A percentile compares a stretch with the other conserved stretches of the same genome.
phyloP scores from a whole-genome alignment of 2,797 vertebrate genomes.

The Euthynnus affinis region DNA sequence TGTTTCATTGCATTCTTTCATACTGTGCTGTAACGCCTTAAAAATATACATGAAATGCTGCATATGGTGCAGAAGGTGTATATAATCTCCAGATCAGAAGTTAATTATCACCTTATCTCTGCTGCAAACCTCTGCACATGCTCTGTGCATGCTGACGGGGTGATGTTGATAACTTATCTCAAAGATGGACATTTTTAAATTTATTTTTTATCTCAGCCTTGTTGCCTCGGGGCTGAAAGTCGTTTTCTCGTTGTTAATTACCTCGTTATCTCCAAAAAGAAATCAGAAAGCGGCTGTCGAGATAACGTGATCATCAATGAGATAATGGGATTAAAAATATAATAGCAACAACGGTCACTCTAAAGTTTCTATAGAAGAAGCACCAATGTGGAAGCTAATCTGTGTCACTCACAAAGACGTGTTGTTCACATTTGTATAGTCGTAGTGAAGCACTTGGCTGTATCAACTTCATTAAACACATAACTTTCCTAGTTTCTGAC shows the following conservation, averaged over 20 bases:
- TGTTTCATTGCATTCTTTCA: background rate
- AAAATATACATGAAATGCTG: background rate
- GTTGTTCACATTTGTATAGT: background rate
- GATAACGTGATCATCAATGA: background rate
- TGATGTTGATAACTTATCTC: background rate
- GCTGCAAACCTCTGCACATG: background rate
- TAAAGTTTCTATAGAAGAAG: background rate
- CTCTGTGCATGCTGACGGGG: background rate
- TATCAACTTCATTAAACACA: too few relatives aligned
- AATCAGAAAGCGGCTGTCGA: background rate
- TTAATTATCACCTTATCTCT: conserved; percentile 1
- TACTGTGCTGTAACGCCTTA: background rate
- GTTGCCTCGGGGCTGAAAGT: background rate
- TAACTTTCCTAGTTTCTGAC: background rate
- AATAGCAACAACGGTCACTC: background rate
- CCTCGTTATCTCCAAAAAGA: background rate
- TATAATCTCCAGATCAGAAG: conserved; percentile 8
- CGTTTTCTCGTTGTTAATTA: background rate
- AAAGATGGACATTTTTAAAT: background rate
- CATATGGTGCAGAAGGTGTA: too few relatives aligned
- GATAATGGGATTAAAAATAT: background rate
- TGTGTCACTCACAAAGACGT: background rate
- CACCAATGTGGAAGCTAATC: background rate
- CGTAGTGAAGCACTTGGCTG: too few relatives aligned
- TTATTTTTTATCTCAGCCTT: conserved; percentile 6